Conservation (phyloP, 2,797 vertebrate species). For the Ctenosaura bakeri region DNA sequence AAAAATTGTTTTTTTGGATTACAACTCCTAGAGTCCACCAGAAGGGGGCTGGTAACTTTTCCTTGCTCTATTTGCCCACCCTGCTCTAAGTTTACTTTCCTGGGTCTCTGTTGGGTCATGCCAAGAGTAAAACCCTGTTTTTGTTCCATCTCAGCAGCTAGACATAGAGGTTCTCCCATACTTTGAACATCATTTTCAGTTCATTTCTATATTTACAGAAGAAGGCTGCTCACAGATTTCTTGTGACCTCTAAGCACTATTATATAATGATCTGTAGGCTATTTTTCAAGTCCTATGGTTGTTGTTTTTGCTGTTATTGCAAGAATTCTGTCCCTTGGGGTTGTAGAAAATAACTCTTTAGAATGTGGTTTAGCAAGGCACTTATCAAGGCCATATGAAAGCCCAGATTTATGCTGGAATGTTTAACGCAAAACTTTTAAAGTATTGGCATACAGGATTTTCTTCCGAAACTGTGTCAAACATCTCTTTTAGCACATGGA, state of each 20-base stretch:
- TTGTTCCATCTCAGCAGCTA: background rate
- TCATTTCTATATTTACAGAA: background rate
- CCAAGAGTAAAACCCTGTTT: background rate
- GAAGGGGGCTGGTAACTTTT: too few species aligned
- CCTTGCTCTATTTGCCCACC: too few species aligned
- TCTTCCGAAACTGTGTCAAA: slow-evolving; percentile 29
- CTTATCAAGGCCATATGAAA: slow-evolving; percentile 23
- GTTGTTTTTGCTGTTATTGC: background rate
- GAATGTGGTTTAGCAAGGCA: background rate
- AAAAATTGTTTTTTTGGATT: too few species aligned
- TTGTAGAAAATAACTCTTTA: background rate
- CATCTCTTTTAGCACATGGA: slow-evolving; percentile 27
- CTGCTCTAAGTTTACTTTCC: background rate
- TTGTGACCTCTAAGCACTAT: background rate
- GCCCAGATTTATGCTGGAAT: slow-evolving; percentile 16
- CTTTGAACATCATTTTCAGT: background rate
- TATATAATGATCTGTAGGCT: too few species aligned
- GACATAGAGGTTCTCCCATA: too few species aligned
- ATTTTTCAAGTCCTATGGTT: background rate
- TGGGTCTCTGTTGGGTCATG: background rate
- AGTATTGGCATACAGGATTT: slow-evolving; percentile 4
- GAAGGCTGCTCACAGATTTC: background rate
- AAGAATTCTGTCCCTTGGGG: background rate
- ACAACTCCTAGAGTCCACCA: too few species aligned
- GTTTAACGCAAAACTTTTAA: slow-evolving; percentile 34